Percentiles rank a stretch among this genome's conserved stretches.
Evolutionary conservation across 1,140 invertebrate species (phyloP).

Genomic region (Theocolax elegans): DNA sequence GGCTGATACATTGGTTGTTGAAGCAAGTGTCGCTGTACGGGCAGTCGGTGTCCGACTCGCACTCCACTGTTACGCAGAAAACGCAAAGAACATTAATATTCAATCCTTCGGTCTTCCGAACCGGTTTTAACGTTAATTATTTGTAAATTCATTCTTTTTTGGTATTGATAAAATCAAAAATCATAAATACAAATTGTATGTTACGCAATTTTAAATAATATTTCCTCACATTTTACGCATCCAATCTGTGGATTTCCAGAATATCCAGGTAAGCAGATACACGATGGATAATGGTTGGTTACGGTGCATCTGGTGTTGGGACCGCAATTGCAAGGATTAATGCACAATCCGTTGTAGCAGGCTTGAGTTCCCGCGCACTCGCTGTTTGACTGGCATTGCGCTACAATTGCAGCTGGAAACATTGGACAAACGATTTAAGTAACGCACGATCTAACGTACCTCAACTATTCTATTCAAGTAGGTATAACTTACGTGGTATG

Average conservation of each 20-base stretch:
- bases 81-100: too few relatives aligned
- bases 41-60: constrained; percentile 84
- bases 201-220: too few relatives aligned
- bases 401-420: constrained; percentile 67
- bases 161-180: too few relatives aligned
- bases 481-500: constrained; percentile 75
- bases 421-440: too few relatives aligned
- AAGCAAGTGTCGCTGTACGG: constrained; percentile 80
- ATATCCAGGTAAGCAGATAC: constrained; percentile 80
- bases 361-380: constrained; percentile 84
- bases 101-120: too few relatives aligned
- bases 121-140: too few relatives aligned
- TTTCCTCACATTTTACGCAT: constrained; percentile 77
- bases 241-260: constrained; percentile 86
- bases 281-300: constrained; percentile 83
- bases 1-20: constrained; percentile 83
- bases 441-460: too few relatives aligned
- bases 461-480: too few relatives aligned
- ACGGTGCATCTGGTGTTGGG: constrained; percentile 83
- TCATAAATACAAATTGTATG: too few relatives aligned
- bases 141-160: too few relatives aligned
- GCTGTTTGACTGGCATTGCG: constrained; percentile 79
- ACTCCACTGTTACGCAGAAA: constrained; percentile 74
- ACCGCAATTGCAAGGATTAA: constrained; percentile 87
- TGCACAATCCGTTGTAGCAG: constrained; percentile 82